Evolutionary conservation across 2,113 vertebrate species (phyloP).

Genomic region (Siniperca chuatsi): DNA sequence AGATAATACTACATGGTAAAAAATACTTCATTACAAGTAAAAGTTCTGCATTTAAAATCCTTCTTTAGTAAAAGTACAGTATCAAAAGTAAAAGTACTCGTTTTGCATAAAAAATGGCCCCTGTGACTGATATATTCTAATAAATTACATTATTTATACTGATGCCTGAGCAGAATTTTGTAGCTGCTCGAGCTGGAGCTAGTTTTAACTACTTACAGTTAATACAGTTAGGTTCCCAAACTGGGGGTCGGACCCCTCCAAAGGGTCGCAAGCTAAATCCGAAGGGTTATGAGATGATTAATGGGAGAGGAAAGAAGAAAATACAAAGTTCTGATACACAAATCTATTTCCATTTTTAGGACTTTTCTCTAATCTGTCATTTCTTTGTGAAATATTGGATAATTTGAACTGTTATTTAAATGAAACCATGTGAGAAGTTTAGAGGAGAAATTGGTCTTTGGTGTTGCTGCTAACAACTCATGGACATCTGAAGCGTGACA

Average conservation of each 20-base stretch:
- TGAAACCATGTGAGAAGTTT: not conserved
- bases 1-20: not conserved
- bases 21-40: not conserved
- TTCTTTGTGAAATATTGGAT: not conserved
- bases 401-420: not conserved
- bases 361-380: not conserved
- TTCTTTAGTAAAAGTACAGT: not conserved
- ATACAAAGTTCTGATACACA: not conserved
- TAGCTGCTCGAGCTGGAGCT: not conserved
- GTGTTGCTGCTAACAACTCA: not conserved
- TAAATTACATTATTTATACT: not conserved
- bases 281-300: constrained; percentile 3
- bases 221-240: not conserved
- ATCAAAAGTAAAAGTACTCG: not conserved
- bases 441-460: not conserved
- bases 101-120: not conserved
- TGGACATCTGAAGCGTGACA: not conserved
- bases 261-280: constrained; percentile 9
- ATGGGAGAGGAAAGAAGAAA: not conserved
- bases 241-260: not conserved
- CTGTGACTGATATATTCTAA: not conserved
- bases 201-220: not conserved
- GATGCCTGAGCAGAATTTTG: not conserved
- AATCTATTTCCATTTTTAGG: not conserved
- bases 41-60: not conserved